Conservation (phyloP, 2,113 vertebrate species). For the Gulo gulo region DNA sequence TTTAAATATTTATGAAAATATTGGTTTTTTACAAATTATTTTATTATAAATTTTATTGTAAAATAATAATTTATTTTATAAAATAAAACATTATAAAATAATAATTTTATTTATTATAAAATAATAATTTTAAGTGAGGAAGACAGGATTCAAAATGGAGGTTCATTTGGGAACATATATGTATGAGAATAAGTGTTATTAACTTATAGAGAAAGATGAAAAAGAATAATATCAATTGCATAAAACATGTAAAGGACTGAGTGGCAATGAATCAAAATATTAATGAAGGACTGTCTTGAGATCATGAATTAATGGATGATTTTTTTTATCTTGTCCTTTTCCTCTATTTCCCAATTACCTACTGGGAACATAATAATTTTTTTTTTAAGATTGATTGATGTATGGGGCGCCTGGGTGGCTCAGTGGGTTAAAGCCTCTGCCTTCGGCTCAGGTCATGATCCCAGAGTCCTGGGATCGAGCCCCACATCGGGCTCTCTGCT, state of each 20-base stretch:
- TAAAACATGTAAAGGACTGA: no score
- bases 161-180: not conserved
- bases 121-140: not conserved
- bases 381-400: not conserved
- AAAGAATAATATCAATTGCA: not conserved
- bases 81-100: not conserved
- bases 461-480: no score
- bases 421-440: no score
- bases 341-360: not conserved
- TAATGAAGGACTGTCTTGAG: not conserved
- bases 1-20: not conserved
- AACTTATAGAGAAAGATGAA: not conserved
- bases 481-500: no score
- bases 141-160: not conserved
- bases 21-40: not conserved
- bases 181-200: not conserved
- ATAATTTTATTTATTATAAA: not conserved
- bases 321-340: not conserved
- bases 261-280: not conserved
- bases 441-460: no score
- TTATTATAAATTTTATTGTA: not conserved
- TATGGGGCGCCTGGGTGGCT: no score
- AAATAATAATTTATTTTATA: not conserved
- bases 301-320: not conserved
- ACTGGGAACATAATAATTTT: not conserved